Evolutionary conservation across 2,113 vertebrate species (phyloP), one percentile per base, ranked within the genome.

Genomic region (Numida meleagris): DNA sequence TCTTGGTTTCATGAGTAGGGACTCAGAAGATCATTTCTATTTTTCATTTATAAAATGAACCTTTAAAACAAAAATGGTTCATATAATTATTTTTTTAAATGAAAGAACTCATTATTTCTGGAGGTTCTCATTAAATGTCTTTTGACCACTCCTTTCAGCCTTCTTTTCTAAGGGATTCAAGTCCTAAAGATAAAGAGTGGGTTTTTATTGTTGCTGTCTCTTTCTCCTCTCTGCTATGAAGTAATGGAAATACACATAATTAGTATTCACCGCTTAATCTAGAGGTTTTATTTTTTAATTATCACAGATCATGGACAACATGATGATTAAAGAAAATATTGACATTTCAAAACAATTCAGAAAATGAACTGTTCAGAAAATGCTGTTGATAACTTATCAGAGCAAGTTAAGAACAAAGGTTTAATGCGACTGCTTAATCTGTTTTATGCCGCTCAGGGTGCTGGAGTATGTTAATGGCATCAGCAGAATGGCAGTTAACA

Each of bases 241-340:
- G 89, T 89, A 83, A 78, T 80, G 75, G 19, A 77, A 89, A 77
- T 73, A 12, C 34, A 66, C 73, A 82, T 50, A 53, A 82, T 68
- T 19, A 12, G 23, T 82, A n/a, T 77, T 74, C 21, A 73, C 75
- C 73, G 59, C 25, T 81, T 76, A 85, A 58, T 62, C 62, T 33
- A 31, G 31, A 61, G 20, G 23, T 51, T 59, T 57, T 83, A n/a
- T 86, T 33, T 90, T 92, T 88, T 96, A 91, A 61, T 93, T 88
- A 74, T 66, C 42, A 43, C 17, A 59, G 82, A 23, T 38, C 36
- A 40, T 36, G 34, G 59, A 76, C 45, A 90, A 5, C 80, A 79
- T 18, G 20, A 91, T 88, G 73, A 59, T 74, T 63, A 90, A 90
- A 77, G 73, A 93, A 38, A 20, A 45, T 33, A 23, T 3, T 86